Percentiles rank a stretch among this genome's conserved stretches.
phyloP scores from a whole-genome alignment of 2,797 vertebrate species.

The Poliocrania exsul region DNA sequence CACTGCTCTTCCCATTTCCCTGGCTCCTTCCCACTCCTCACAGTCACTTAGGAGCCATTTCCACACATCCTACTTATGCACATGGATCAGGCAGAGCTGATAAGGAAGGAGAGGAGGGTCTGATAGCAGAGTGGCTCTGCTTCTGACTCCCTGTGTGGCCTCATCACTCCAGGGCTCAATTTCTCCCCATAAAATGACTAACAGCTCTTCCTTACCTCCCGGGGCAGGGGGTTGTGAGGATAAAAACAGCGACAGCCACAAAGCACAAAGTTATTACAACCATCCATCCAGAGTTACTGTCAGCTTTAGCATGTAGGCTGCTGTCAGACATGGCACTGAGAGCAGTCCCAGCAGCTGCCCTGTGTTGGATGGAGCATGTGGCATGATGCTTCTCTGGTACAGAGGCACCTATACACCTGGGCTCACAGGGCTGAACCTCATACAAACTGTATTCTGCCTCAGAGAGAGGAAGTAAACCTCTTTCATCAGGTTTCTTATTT shows the following conservation, averaged over 20 bases:
- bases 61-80: neutral
- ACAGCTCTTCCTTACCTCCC: neutral
- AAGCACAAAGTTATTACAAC: constrained; percentile 11
- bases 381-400: rapidly evolving
- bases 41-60: neutral
- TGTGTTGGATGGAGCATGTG: rapidly evolving
- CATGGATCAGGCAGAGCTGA: neutral
- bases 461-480: neutral
- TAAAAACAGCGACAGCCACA: neutral
- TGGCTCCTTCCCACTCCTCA: neutral
- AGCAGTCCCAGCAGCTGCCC: neutral
- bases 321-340: neutral
- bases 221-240: neutral
- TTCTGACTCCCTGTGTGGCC: neutral
- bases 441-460: neutral
- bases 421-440: neutral
- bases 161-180: neutral
- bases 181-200: constrained; percentile 33
- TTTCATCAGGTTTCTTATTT: neutral
- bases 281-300: neutral
- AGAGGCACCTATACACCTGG: neutral
- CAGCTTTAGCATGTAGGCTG: neutral
- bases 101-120: neutral
- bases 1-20: neutral
- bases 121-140: neutral